These are phyloP conservation scores for Leguminivora glycinivorella DNA, from an alignment of 1,140 invertebrate species.

Conservation along the genomic window DNA sequence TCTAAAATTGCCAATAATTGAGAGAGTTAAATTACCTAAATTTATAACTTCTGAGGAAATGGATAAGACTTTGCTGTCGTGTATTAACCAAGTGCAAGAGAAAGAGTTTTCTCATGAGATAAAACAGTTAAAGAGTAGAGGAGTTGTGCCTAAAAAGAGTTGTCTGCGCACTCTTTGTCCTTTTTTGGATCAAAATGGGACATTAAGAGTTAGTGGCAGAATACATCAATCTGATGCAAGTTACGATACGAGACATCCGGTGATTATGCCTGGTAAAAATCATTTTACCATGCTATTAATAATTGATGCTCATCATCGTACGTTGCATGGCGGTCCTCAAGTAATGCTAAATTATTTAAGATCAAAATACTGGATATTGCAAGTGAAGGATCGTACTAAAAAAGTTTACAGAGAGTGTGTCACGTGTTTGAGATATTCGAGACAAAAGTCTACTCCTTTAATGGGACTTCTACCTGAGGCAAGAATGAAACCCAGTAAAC, in stretches of 20 bases:
- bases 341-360: not conserved
- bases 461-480: constrained; percentile 9
- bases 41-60: constrained; percentile 30
- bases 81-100: constrained; percentile 21
- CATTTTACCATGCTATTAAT: not conserved
- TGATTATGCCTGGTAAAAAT: constrained; percentile 31
- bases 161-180: constrained; percentile 36
- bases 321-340: constrained; percentile 10
- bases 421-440: not conserved
- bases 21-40: constrained; percentile 28
- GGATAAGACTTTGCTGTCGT: not conserved
- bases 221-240: constrained; percentile 28
- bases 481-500: constrained; percentile 12
- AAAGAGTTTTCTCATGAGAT: constrained; percentile 31
- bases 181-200: constrained; percentile 31
- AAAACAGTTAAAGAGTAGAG: constrained; percentile 6
- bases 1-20: constrained; percentile 29
- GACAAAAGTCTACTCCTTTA: not conserved
- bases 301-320: constrained; percentile 14
- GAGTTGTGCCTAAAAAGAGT: constrained; percentile 33
- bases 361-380: constrained; percentile 9
- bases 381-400: not conserved
- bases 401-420: constrained; percentile 10
- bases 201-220: constrained; percentile 41
- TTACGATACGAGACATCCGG: constrained; percentile 34